Evolutionary conservation across 1,140 invertebrate genomes (phyloP), one percentile per base, ranked within the genome.

Genomic region (Cydia strobilella): DNA sequence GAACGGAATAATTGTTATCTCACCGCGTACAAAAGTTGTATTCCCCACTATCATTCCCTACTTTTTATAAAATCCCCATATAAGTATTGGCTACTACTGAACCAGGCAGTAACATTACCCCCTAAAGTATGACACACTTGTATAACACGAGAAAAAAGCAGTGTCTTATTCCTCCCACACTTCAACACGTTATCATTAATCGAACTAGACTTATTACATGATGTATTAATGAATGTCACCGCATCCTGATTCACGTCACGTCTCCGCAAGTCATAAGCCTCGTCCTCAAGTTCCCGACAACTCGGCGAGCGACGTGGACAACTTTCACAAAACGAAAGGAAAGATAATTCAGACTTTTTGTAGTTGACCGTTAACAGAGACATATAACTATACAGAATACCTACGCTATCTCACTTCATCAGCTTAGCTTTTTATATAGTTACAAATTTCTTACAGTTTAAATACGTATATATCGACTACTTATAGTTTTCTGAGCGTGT

Each of bases 181-280:
- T 35, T 39, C 3, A n/a, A 69, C 6, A 35, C 27, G 13, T 63
- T 27, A 66, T 27, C 13, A 39, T 20, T 59, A 59, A 59, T 59
- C 18, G 54, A 69, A 39, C 27, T 10, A 15, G 42, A 39, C 65
- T 39, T 42, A 39, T 69, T 39, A 66, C 63, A 69, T 69, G 13
- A 31, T 18, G 65, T 69, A 69, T 69, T 69, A 69, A 39, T 69
- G 65, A 69, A 69, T 42, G 65, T 69, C 15, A 12, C 65, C 15
- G 65, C 65, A 69, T 42, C 18, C 31, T 6, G 31, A 69, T 71
- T 75, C 62, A 15, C 45, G 74, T 75, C 77, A 25, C 54, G 27
- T 73, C 75, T 72, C 51, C n/a, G 39, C 51, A 78, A 78, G 75
- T 78, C 76, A 76, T 78, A 78, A 80, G 79, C 77, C 63, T 72